Evolutionary conservation across 2,797 vertebrate genomes (phyloP).

Genomic region (Smutsia temminckii): DNA sequence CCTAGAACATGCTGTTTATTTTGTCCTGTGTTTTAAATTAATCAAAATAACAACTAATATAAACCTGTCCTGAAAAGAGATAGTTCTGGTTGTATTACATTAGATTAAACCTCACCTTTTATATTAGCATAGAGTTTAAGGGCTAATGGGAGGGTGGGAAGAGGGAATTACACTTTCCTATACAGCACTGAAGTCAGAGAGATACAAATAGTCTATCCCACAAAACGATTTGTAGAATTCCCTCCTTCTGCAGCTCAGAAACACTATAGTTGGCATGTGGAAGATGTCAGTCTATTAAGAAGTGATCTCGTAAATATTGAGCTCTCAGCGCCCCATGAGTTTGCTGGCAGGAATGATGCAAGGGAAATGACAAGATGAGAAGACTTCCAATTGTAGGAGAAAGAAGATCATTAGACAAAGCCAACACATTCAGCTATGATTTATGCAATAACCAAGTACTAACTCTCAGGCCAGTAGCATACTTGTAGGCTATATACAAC

Average conservation of each 20-base stretch:
- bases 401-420: constrained; percentile 28
- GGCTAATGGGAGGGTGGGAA: background rate
- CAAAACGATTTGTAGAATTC: background rate
- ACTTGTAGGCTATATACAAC: constrained; percentile 25
- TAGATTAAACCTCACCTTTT: background rate
- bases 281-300: constrained; percentile 9
- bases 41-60: background rate
- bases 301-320: constrained; percentile 36
- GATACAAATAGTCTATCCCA: background rate
- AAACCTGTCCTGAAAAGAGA: background rate
- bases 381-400: constrained; percentile 8
- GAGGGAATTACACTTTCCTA: background rate
- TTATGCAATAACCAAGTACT: constrained; percentile 53
- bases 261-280: constrained; percentile 8
- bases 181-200: background rate
- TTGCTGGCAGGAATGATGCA: constrained; percentile 39
- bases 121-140: background rate
- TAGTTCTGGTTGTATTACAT: background rate
- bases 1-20: background rate
- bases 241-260: background rate
- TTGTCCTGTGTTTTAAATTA: constrained; percentile 25
- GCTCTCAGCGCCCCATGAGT: constrained; percentile 29
- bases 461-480: background rate
- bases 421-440: constrained; percentile 50
- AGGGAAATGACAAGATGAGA: constrained; percentile 18